Base-by-base conservation (phyloP, 2,113 vertebrate genomes). In the Gadus chalcogrammus region DNA sequence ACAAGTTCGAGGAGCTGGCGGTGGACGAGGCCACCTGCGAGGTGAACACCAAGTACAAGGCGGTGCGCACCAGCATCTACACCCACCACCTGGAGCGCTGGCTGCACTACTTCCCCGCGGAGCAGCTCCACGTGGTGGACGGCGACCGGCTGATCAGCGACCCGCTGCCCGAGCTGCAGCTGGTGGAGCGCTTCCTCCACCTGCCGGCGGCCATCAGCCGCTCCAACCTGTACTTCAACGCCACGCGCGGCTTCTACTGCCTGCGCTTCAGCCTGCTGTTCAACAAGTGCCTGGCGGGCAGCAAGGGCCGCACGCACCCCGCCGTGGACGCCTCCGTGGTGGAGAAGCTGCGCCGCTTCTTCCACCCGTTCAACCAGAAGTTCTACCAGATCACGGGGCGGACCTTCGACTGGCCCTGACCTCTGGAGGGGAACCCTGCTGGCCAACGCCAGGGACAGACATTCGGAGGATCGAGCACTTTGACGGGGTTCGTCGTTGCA, bases 201-300 rank as follows among this genome's bases (percentile, higher is more conserved):
- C 95, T 99, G 53, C 94, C 95, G 56, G 93, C 96, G 0, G 92
- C 93, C 81, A 98, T 99, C 92, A 96, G 94, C 88, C 95, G 93
- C 63, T 96, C 96, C 80, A 97, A 99, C 89, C 91, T 99, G 80
- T 99, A 99, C 88, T 99, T 98, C 88, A 99, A 98, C 65, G 93
- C 92, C 83, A 99, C 97, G 82, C 92, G 96, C 85, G 97, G 97
- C 74, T 99, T 99, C 88, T 98, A 96, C 90, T 99, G 97, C 91
- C 93, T 99, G 88, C 86, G 94, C 79, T 97, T 97, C 88, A 95
- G 96, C 88, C 93, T 95, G 92, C 93, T 95, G 85, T 97, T 96
- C 88, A 97, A 94, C 88, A 98, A 97, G 94, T 98, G 97, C 94
- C 96, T 99, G 91, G 95, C 96, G 0, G 96, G 96, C 90, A 98